Percentiles rank a stretch among this genome's conserved stretches.
phyloP scores from a whole-genome alignment of 2,888 invertebrate genomes.

The Andrena hattorfiana region DNA sequence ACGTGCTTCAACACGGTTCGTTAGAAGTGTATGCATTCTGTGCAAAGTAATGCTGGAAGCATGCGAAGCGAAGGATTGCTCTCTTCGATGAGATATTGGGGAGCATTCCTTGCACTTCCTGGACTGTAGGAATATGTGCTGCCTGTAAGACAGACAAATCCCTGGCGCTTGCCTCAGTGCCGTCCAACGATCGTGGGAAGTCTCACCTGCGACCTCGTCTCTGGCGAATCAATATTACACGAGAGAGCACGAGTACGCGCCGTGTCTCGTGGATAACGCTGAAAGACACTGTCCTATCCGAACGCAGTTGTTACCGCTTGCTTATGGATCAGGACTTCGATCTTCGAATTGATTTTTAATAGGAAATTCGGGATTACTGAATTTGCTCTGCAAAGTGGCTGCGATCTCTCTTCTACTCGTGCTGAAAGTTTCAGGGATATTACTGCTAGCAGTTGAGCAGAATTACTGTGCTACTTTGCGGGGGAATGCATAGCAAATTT shows the following conservation, averaged over 20 bases:
- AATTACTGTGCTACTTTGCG: too few relatives aligned
- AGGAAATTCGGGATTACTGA: background rate
- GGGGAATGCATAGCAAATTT: too few relatives aligned
- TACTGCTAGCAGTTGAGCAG: too few relatives aligned
- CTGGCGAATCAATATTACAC: conserved; percentile 77
- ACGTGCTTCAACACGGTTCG: too few relatives aligned
- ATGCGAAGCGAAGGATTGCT: background rate
- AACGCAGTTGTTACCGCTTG: background rate
- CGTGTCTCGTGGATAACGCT: conserved; percentile 44
- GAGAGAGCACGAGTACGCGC: conserved; percentile 58
- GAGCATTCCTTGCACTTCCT: conserved; percentile 20
- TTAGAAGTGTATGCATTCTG: background rate
- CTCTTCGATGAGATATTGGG: background rate
- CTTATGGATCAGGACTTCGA: too few relatives aligned
- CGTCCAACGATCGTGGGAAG: conserved; percentile 77
- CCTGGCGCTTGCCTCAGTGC: conserved; percentile 53
- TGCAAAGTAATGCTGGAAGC: background rate
- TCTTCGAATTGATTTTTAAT: background rate
- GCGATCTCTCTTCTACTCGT: too few relatives aligned
- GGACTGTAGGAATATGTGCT: conserved; percentile 2
- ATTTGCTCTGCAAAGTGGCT: too few relatives aligned
- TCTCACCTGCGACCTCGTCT: conserved; percentile 80
- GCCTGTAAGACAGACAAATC: conserved; percentile 55
- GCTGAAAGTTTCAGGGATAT: too few relatives aligned
- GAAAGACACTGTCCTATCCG: conserved; percentile 47